Evolutionary conservation across 2,797 vertebrate genomes (phyloP).

Genomic region (Meda fulgida): DNA sequence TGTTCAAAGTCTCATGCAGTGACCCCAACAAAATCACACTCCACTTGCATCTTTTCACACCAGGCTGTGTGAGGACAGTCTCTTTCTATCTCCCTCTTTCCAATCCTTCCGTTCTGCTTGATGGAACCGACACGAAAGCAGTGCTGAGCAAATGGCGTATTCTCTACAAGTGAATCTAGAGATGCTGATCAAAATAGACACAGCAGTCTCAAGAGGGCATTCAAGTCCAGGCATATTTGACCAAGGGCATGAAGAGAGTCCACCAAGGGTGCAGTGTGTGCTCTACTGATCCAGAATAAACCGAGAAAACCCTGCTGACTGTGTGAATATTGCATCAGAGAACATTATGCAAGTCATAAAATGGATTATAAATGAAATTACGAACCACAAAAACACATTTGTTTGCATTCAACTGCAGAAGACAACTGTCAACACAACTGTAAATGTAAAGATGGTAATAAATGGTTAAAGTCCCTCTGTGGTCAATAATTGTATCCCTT

Average conservation of each 20-base stretch:
- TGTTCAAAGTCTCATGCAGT: neutral
- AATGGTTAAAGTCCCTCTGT: no score
- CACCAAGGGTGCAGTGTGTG: neutral
- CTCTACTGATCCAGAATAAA: constrained; percentile 10
- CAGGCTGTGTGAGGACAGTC: neutral
- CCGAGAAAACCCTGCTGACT: neutral
- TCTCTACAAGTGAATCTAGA: constrained; percentile 4
- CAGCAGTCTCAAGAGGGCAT: constrained; percentile 5
- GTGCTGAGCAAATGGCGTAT: neutral
- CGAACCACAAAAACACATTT: neutral
- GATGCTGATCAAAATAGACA: constrained; percentile 39
- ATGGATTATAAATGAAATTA: neutral
- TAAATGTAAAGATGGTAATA: no score
- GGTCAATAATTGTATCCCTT: no score
- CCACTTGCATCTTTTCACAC: neutral
- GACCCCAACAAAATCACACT: neutral
- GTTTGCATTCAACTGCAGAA: neutral
- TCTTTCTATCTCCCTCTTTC: neutral
- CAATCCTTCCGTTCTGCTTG: neutral
- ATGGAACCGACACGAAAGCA: neutral
- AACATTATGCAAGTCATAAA: neutral
- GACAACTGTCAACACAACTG: neutral
- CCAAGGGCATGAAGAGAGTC: constrained; percentile 19
- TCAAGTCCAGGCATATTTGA: constrained; percentile 33
- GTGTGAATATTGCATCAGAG: neutral